Conservation (phyloP, 2,888 invertebrate genomes). For the Ophonus ardosiacus region DNA sequence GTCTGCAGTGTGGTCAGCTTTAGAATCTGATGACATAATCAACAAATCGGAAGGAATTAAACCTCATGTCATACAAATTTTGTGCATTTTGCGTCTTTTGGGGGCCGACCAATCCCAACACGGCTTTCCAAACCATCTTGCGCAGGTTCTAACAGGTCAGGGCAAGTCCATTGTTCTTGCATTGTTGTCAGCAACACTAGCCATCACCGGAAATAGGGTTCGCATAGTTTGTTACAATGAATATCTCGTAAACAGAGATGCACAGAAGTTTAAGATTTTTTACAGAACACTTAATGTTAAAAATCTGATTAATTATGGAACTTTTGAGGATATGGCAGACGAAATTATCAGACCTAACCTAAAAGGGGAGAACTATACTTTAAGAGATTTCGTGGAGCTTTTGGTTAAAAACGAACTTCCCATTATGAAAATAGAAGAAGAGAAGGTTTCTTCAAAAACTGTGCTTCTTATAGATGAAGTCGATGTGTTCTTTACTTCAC, state of each 20-base stretch:
- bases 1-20: slow-evolving; percentile 44
- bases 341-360: slow-evolving; percentile 22
- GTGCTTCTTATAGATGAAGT: neutral
- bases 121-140: slow-evolving; percentile 33
- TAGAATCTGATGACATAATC: slow-evolving; percentile 30
- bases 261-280: slow-evolving; percentile 20
- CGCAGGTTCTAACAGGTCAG: slow-evolving; percentile 49
- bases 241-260: slow-evolving; percentile 34
- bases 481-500: neutral
- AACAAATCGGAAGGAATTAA: slow-evolving; percentile 2
- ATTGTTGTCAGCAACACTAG: slow-evolving; percentile 6
- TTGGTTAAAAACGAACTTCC: neutral
- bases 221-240: slow-evolving; percentile 37
- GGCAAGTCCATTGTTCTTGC: slow-evolving; percentile 32
- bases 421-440: neutral
- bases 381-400: neutral
- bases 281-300: neutral
- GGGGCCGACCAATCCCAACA: slow-evolving; percentile 1
- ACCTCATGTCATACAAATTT: slow-evolving; percentile 38
- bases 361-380: neutral
- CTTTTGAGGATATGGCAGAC: slow-evolving; percentile 48
- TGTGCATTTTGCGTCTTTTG: slow-evolving; percentile 36
- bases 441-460: neutral
- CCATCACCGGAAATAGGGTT: slow-evolving; percentile 31
- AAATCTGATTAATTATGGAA: slow-evolving; percentile 31